A percentile compares a stretch with the other conserved stretches of the same genome.
phyloP scores from a whole-genome alignment of 2,113 vertebrate species.

The Heloderma charlesbogerti region DNA sequence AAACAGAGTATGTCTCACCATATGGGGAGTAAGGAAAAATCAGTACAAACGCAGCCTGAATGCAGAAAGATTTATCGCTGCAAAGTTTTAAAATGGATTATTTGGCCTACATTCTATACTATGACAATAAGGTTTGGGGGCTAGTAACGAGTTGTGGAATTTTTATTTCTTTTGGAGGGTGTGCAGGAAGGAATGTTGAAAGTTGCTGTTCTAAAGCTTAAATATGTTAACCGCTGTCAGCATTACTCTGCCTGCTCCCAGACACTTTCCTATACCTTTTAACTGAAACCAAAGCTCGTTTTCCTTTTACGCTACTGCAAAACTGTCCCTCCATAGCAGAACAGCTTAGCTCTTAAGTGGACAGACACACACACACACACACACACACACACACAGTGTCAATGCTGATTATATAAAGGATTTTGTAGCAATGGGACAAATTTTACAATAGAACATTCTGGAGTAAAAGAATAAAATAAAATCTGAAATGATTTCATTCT shows the following conservation, averaged over 20 bases:
- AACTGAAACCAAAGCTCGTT: background rate
- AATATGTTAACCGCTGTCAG: background rate
- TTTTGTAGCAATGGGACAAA: background rate
- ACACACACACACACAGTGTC: background rate
- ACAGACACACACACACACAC: too few species aligned
- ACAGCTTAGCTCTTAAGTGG: background rate
- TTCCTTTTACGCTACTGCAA: background rate
- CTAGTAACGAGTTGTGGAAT: background rate
- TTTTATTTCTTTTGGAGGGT: background rate
- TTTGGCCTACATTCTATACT: background rate
- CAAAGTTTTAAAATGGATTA: background rate
- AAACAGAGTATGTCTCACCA: background rate
- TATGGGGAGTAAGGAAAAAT: background rate
- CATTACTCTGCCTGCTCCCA: background rate
- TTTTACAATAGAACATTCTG: background rate
- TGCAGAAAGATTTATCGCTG: background rate
- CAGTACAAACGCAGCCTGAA: background rate
- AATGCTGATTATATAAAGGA: background rate
- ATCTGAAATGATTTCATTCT: background rate
- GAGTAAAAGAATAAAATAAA: background rate
- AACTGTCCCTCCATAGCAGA: background rate
- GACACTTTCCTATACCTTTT: background rate
- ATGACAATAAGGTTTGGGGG: background rate
- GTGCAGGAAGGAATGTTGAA: too few species aligned
- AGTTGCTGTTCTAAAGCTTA: background rate